Percentiles rank a stretch among this genome's conserved stretches.
Evolutionary conservation across 2,797 vertebrate species (phyloP).

Genomic region (Aulostomus chinensis): DNA sequence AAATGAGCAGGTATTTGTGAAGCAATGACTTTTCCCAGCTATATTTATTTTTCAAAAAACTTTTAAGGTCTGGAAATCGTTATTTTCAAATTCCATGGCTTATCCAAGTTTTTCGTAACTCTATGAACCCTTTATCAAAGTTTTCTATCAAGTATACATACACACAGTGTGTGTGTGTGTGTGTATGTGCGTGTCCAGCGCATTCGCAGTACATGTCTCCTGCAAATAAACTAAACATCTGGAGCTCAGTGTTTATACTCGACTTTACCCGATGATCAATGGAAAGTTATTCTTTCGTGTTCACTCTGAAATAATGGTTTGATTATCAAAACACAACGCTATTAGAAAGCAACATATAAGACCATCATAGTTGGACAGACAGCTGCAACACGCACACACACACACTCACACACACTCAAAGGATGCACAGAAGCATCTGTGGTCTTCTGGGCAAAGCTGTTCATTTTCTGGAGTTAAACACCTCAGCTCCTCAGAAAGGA

Average conservation of each 20-base stretch:
- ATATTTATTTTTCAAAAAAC: no score
- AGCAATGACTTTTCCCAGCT: no score
- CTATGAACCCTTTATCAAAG: no score
- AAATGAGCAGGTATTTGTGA: no score
- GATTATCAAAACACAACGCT: conserved; percentile 51
- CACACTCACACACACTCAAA: conserved; percentile 64
- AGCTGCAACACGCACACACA: conserved; percentile 60
- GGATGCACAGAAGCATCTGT: conserved; percentile 77
- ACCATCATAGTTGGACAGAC: conserved; percentile 64
- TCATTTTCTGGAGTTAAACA: conserved; percentile 81
- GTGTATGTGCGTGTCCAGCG: no score
- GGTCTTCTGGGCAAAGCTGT: conserved; percentile 81
- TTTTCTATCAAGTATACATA: no score
- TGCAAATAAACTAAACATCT: conserved; percentile 61
- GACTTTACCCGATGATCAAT: conserved; percentile 6
- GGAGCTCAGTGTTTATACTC: conserved; percentile 17
- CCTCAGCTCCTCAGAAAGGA: conserved; percentile 79
- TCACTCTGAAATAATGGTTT: conserved; percentile 32
- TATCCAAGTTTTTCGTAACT: no score
- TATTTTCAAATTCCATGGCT: no score
- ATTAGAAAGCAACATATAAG: conserved; percentile 51
- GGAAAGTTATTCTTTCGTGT: conserved; percentile 24
- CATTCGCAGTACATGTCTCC: no score
- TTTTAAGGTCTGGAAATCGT: no score
- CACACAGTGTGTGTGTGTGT: no score